A percentile compares a stretch with the other conserved stretches of the same genome.
phyloP scores from a whole-genome alignment of 2,113 vertebrate genomes.

The Malurus melanocephalus region DNA sequence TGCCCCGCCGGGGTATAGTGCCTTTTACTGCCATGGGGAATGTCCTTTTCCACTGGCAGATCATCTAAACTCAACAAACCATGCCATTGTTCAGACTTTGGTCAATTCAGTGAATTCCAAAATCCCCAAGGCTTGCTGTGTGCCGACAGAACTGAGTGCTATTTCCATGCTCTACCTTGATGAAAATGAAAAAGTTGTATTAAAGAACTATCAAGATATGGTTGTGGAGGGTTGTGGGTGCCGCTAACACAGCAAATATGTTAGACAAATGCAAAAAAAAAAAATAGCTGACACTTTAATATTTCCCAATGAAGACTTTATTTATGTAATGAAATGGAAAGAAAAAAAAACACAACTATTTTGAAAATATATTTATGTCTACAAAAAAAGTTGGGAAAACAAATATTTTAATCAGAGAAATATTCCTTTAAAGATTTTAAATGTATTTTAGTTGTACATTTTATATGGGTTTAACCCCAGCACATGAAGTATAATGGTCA shows the following conservation, averaged over 20 bases:
- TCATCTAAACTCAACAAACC: slow-evolving; percentile 98
- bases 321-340: slow-evolving; percentile 93
- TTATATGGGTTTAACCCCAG: slow-evolving; percentile 97
- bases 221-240: slow-evolving; percentile 98
- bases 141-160: slow-evolving; percentile 95
- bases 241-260: slow-evolving; percentile 80
- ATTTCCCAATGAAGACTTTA: slow-evolving; percentile 98
- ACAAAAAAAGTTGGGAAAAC: slow-evolving; percentile 92
- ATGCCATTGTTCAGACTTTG: slow-evolving; percentile 97
- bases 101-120: slow-evolving; percentile 98
- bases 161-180: slow-evolving; percentile 98
- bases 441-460: slow-evolving; percentile 99
- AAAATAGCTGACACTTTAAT: slow-evolving; percentile 86
- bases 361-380: slow-evolving; percentile 99
- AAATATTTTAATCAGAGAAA: slow-evolving; percentile 99
- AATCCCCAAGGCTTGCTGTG: slow-evolving; percentile 97
- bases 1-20: slow-evolving; percentile 94
- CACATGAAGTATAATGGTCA: slow-evolving; percentile 99
- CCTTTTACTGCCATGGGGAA: slow-evolving; percentile 97
- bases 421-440: slow-evolving; percentile 96
- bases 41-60: slow-evolving; percentile 96
- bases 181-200: slow-evolving; percentile 95
- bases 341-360: slow-evolving; percentile 88
- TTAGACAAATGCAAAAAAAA: slow-evolving; percentile 60
- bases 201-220: slow-evolving; percentile 99